Conservation (phyloP, 2,797 vertebrate species). For the Sebastolobus altivelis region DNA sequence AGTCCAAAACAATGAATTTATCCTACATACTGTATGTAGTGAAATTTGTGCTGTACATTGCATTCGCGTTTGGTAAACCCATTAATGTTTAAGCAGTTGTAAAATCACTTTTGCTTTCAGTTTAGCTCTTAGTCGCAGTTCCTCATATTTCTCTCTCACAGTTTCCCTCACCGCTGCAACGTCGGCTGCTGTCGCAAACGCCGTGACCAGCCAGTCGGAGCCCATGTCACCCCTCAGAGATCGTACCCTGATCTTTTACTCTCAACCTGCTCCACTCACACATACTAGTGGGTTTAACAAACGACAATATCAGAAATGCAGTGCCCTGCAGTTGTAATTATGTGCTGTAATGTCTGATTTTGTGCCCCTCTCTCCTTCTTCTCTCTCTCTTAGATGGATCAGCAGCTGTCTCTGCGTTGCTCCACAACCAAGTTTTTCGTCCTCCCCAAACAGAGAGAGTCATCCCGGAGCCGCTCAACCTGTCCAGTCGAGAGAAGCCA, state of each 20-base stretch:
- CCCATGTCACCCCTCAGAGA: conserved; percentile 28
- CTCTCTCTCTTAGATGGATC: conserved; percentile 14
- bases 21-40: neutral
- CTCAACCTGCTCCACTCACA: neutral
- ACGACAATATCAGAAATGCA: neutral
- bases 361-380: neutral
- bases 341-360: neutral
- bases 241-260: neutral
- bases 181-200: conserved; percentile 2
- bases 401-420: conserved; percentile 9
- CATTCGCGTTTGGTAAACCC: neutral
- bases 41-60: conserved; percentile 7
- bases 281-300: conserved; percentile 54
- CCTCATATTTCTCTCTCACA: conserved; percentile 59
- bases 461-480: conserved; percentile 80
- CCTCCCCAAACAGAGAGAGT: conserved; percentile 12
- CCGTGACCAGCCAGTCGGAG: conserved; percentile 30
- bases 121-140: conserved; percentile 53
- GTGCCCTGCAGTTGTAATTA: neutral
- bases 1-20: conserved; percentile 25
- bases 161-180: conserved; percentile 28
- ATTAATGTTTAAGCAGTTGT: neutral
- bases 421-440: conserved; percentile 17
- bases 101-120: conserved; percentile 73
- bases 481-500: conserved; percentile 74